phyloP scores from a whole-genome alignment of 2,113 vertebrate species.

The Tautogolabrus adspersus region DNA sequence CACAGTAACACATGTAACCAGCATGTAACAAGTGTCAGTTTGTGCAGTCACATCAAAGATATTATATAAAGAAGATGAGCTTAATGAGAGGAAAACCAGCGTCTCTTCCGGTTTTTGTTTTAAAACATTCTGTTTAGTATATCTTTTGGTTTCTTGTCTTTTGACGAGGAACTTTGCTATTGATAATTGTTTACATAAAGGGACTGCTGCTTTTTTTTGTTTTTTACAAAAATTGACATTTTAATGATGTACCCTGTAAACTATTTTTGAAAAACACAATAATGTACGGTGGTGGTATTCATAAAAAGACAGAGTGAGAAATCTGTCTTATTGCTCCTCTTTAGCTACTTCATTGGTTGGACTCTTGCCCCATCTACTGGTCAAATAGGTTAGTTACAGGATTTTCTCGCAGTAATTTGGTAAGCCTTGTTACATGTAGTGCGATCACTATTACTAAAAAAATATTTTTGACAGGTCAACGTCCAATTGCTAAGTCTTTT shows the following conservation, averaged over 20 bases:
- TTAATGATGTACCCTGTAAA: not conserved
- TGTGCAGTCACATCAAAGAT: conserved; percentile 2
- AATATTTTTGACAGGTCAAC: no score
- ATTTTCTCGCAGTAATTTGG: not conserved
- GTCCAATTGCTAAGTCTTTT: no score
- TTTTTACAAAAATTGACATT: no score
- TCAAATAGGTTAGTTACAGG: fast-evolving
- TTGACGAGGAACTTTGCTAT: not conserved
- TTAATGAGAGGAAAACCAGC: not conserved
- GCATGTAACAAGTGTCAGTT: conserved; percentile 55
- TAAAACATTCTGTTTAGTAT: not conserved
- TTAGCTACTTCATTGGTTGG: not conserved
- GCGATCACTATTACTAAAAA: no score
- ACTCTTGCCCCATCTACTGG: conserved; percentile 48
- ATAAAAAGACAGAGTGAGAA: conserved; percentile 44
- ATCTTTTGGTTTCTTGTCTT: not conserved
- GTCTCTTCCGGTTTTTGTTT: conserved; percentile 10
- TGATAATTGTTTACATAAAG: not conserved
- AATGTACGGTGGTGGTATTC: not conserved
- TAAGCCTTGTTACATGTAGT: no score
- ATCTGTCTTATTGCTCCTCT: not conserved
- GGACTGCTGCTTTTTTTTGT: no score
- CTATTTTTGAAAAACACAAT: fast-evolving
- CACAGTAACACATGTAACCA: conserved; percentile 31
- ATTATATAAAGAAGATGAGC: not conserved